phyloP scores from a whole-genome alignment of 2,888 invertebrate species.

The Polyommatus icarus region DNA sequence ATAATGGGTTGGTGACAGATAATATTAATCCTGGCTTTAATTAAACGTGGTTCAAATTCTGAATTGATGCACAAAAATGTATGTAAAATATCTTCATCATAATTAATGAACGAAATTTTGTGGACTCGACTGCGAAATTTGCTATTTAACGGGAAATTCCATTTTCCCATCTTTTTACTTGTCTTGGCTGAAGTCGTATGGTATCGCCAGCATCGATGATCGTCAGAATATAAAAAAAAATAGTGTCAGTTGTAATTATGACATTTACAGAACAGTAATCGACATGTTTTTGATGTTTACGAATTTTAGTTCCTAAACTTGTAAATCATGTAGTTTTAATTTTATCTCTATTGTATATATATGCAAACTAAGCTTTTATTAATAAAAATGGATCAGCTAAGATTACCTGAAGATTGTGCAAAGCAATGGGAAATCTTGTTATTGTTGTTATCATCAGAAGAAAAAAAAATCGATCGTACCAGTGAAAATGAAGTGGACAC shows the following conservation, averaged over 20 bases:
- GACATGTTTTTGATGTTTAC: constrained; percentile 14
- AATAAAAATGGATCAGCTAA: constrained; percentile 53
- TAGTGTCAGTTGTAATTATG: background rate
- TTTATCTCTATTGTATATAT: constrained; percentile 14
- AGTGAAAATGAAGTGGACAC: constrained; percentile 65
- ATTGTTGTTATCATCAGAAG: constrained; percentile 66
- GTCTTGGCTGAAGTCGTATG: background rate
- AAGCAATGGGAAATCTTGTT: constrained; percentile 73
- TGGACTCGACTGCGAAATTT: too few species aligned
- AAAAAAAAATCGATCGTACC: constrained; percentile 68
- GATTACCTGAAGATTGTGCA: constrained; percentile 62
- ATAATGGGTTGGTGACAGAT: too few species aligned
- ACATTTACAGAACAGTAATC: background rate
- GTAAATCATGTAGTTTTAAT: constrained; percentile 16
- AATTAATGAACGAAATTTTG: too few species aligned
- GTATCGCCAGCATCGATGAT: background rate
- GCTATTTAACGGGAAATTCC: too few species aligned
- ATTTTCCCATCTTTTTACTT: too few species aligned
- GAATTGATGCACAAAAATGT: too few species aligned
- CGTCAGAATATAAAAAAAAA: background rate
- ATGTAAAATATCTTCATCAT: too few species aligned
- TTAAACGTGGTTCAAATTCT: too few species aligned
- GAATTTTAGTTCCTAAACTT: constrained; percentile 6
- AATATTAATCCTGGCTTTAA: too few species aligned
- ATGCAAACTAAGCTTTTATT: constrained; percentile 30